Evolutionary conservation across 1,140 invertebrate species (phyloP).

Genomic region (Wasmannia auropunctata): DNA sequence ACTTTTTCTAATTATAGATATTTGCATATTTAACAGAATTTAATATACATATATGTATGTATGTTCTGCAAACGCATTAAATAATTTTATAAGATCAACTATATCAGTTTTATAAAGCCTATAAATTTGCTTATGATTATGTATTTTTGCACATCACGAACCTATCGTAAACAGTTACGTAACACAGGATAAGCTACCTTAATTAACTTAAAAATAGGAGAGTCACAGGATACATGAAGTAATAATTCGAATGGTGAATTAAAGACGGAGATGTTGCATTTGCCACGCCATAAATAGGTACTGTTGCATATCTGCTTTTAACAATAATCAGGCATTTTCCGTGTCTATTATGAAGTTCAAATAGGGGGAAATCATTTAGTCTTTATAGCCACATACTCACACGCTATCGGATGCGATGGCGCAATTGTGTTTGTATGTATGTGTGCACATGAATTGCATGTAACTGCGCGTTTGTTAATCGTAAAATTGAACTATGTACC

Average conservation of each 20-base stretch:
- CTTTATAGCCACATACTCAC: constrained; percentile 26
- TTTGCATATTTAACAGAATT: neutral
- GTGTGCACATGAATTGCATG: neutral
- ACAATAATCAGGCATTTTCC: constrained; percentile 34
- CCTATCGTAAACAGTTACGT: neutral
- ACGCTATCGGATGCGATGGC: constrained; percentile 20
- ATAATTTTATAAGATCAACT: neutral
- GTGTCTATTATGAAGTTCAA: constrained; percentile 30
- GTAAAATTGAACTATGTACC: neutral
- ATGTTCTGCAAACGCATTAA: neutral
- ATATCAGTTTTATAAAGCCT: neutral
- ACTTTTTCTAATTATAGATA: neutral
- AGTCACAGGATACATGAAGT: neutral
- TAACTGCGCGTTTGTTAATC: constrained; percentile 10
- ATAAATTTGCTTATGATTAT: neutral
- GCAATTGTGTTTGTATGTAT: constrained; percentile 26
- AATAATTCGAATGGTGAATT: neutral
- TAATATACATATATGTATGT: neutral
- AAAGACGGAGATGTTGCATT: neutral
- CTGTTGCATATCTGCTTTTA: neutral
- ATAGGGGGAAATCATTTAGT: constrained; percentile 36
- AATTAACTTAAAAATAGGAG: neutral
- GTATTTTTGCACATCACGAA: neutral
- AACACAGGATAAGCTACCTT: neutral
- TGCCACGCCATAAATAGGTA: neutral